Evolutionary conservation across 1,140 invertebrate species (phyloP).

Genomic region (Sarcophaga bullata): DNA sequence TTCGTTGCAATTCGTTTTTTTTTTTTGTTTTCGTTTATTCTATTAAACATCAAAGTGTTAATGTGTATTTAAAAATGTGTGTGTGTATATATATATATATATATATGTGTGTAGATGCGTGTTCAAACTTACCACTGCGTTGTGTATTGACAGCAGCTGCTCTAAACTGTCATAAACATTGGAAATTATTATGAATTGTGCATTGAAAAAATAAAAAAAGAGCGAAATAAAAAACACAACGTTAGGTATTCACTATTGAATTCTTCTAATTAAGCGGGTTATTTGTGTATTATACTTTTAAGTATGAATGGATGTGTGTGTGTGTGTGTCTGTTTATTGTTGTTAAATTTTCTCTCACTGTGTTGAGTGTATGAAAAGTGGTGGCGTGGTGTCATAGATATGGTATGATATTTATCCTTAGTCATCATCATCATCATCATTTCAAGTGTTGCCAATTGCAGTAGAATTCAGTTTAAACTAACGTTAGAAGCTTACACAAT

Average conservation of each 20-base stretch:
- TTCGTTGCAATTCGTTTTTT: no score
- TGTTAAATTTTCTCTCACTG: background rate
- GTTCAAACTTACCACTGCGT: background rate
- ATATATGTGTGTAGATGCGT: background rate
- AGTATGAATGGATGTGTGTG: background rate
- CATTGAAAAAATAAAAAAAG: background rate
- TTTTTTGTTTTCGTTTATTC: no score
- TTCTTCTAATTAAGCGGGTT: background rate
- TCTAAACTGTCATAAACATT: slow-evolving; percentile 24
- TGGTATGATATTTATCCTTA: slow-evolving; percentile 16
- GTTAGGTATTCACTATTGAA: no score
- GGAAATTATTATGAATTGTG: background rate
- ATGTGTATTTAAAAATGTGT: no score
- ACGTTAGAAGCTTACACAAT: no score
- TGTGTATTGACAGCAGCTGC: slow-evolving; percentile 25
- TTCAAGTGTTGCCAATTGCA: background rate
- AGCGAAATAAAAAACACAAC: background rate
- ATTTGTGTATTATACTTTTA: background rate
- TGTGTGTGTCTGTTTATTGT: background rate
- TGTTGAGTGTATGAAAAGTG: background rate
- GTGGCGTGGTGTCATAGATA: background rate
- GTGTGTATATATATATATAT: no score
- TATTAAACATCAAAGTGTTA: no score
- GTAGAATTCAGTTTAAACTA: no score
- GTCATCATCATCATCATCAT: slow-evolving; percentile 2